Conservation (phyloP, 2,888 invertebrate species). For the Calameuta idolon region DNA sequence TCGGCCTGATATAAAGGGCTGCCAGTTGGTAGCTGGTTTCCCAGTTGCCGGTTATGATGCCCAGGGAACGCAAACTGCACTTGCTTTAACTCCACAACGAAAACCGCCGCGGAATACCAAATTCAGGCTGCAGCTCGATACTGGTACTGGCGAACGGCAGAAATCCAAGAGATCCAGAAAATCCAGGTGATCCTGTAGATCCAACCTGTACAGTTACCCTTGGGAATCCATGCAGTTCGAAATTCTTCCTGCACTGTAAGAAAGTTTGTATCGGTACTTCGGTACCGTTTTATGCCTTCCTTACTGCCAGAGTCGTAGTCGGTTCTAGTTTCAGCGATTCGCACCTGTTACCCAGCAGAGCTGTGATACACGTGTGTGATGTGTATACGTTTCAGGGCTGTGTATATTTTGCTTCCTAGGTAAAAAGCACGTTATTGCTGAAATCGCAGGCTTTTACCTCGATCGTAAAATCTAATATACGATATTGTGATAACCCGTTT, state of each 20-base stretch:
- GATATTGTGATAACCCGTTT: neutral
- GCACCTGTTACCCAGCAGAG: neutral
- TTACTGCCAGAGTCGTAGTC: neutral
- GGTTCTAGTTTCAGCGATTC: neutral
- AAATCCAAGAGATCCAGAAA: neutral
- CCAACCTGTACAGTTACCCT: neutral
- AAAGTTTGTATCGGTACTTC: neutral
- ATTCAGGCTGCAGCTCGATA: constrained; percentile 29
- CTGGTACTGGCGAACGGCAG: neutral
- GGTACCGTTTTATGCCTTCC: neutral
- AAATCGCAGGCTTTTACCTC: neutral
- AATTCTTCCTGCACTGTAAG: neutral
- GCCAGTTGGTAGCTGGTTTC: constrained; percentile 1
- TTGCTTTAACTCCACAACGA: constrained; percentile 51
- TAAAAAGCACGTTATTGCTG: neutral
- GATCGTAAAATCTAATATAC: neutral
- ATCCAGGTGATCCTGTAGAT: neutral
- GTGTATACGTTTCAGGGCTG: neutral
- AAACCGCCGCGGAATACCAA: constrained; percentile 52
- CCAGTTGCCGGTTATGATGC: constrained; percentile 44
- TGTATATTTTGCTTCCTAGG: neutral
- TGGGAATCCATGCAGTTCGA: neutral
- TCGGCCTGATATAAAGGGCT: constrained; percentile 41
- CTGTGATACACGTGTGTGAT: neutral
- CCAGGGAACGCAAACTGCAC: constrained; percentile 52